Evolutionary conservation across 2,113 vertebrate genomes (phyloP).

Genomic region (Pangasianodon hypophthalmus): DNA sequence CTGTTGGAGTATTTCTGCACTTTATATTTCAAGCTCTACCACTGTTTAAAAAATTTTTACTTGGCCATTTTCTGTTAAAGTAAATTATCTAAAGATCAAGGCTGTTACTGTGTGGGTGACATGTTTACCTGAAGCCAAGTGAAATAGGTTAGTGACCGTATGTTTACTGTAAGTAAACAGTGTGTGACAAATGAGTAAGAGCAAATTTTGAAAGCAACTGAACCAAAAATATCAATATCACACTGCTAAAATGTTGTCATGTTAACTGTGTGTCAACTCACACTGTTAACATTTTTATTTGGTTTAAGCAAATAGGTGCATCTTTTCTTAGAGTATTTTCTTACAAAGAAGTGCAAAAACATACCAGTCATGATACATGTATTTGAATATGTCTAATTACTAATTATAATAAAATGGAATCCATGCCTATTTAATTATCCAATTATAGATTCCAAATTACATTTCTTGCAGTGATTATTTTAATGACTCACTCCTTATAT

Average conservation of each 20-base stretch:
- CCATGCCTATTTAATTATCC: not conserved
- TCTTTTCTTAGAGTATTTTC: not conserved
- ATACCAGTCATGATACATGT: not conserved
- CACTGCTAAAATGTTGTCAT: not conserved
- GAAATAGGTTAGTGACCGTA: constrained; percentile 12
- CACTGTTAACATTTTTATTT: not conserved
- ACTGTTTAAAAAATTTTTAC: not conserved
- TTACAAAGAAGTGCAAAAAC: not conserved
- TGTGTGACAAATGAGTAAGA: not conserved
- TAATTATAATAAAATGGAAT: not conserved
- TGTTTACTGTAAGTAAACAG: constrained; percentile 15
- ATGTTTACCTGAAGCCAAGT: not conserved
- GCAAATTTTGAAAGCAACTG: not conserved
- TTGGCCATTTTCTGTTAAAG: not conserved
- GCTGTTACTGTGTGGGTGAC: constrained; percentile 8
- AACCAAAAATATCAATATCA: not conserved
- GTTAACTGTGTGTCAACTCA: not conserved
- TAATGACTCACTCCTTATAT: not conserved
- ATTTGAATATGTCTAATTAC: not conserved
- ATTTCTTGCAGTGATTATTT: not conserved
- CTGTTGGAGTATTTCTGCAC: not conserved
- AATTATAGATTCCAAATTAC: not conserved
- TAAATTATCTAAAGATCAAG: constrained; percentile 32
- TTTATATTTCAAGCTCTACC: not conserved
- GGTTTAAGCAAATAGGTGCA: not conserved